Evolutionary conservation across 2,888 invertebrate genomes (phyloP).

Genomic region (Drosophila subquinaria): DNA sequence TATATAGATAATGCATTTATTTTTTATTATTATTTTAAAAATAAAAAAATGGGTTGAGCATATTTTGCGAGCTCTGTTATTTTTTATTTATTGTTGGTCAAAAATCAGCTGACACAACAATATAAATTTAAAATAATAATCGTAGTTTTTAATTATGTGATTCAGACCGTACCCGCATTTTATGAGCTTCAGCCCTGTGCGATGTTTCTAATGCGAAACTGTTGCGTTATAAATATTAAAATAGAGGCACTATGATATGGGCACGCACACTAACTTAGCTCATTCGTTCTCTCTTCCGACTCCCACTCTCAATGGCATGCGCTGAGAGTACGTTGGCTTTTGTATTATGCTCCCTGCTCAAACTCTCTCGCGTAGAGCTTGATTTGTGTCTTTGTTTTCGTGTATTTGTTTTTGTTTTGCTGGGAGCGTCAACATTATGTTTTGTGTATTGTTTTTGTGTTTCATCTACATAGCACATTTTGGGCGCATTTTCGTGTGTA

Average conservation of each 20-base stretch:
- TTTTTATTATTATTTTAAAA: too few species aligned
- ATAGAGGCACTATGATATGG: conserved; percentile 46
- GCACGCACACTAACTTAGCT: conserved; percentile 46
- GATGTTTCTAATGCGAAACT: conserved; percentile 44
- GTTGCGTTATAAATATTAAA: conserved; percentile 65
- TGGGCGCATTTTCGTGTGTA: conserved; percentile 36
- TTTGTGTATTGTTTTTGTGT: conserved; percentile 44
- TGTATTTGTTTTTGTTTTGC: conserved; percentile 25
- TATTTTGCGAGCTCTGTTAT: too few species aligned
- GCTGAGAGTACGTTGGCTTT: conserved; percentile 63
- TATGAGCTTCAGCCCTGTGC: conserved; percentile 25
- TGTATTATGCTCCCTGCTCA: conserved; percentile 22
- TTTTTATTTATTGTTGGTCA: too few species aligned
- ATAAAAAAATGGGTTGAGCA: too few species aligned
- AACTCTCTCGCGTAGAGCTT: conserved; percentile 26
- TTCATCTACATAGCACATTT: conserved; percentile 46
- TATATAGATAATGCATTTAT: too few species aligned
- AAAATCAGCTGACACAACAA: too few species aligned
- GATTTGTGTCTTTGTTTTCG: conserved; percentile 42
- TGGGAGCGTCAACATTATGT: conserved; percentile 58
- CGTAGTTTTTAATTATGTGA: background rate
- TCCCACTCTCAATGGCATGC: conserved; percentile 38
- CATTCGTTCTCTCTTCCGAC: conserved; percentile 18
- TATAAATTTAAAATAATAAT: too few species aligned
- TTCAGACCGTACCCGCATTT: conserved; percentile 1